These are phyloP conservation scores for Arbacia lixula DNA, from an alignment of 53 echinoderm and acorn worm genomes.

Conservation along the genomic window DNA sequence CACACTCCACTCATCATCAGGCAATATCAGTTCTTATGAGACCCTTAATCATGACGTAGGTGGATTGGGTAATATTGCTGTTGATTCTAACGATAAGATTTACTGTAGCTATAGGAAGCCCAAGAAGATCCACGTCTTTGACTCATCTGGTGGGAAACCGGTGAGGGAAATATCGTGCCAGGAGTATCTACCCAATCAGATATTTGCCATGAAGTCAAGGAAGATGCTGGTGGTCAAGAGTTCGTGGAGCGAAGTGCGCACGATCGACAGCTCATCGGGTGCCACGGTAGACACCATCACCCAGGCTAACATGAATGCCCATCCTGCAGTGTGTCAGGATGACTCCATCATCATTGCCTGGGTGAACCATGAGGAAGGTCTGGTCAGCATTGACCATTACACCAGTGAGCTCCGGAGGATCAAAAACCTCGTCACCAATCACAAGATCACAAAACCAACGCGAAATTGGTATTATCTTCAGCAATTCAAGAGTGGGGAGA, in stretches of 20 bases:
- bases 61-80: not conserved
- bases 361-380: constrained; percentile 6
- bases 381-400: constrained; percentile 5
- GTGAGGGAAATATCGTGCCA: not conserved
- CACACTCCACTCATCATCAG: too few relatives aligned
- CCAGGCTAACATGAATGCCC: too few relatives aligned
- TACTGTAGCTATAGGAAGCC: not conserved
- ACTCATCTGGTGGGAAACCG: not conserved
- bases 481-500: constrained; percentile 19
- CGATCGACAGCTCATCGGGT: not conserved
- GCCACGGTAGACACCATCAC: not conserved
- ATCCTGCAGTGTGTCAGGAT: constrained; percentile 4
- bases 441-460: not conserved
- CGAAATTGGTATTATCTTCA: constrained; percentile 5
- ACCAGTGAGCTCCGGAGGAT: not conserved
- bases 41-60: not conserved
- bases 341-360: constrained; percentile 38
- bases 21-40: too few relatives aligned
- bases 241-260: not conserved
- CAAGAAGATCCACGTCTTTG: constrained; percentile 8
- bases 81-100: not conserved
- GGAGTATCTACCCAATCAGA: constrained; percentile 7
- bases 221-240: not conserved
- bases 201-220: not conserved
- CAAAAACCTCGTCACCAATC: not conserved